Evolutionary conservation across 2,888 invertebrate species (phyloP), one percentile per base, ranked within the genome.

Genomic region (Allolobophora icterica): DNA sequence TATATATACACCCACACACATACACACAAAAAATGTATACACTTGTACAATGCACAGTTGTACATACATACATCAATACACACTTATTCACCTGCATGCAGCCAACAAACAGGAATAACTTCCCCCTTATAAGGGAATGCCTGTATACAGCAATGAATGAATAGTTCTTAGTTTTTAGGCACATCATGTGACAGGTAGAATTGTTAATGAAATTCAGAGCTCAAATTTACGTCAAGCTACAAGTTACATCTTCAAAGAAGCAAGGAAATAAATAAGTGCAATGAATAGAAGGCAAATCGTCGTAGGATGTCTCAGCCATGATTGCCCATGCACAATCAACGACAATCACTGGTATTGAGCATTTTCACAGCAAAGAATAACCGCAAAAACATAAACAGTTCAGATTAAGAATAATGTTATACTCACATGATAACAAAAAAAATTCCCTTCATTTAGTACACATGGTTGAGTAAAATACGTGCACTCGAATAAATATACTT

Each of bases 381-480:
- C n/a, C 30, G 71, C n/a, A 71, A 71, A 71, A 71, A 71, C 71
- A 11, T 71, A 71, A 71, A 8, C 11, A 71, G 30, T n/a, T 71
- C 71, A 71, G 71, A 71, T 71, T 71, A 71, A 8, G n/a, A n/a
- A 71, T 30, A 30, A 71, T 8, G 8, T 71, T n/a, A 71, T n/a
- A 71, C 71, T 71, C 71, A 8, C 71, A n/a, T 71, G 71, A 71
- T 30, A n/a, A 71, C 71, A 71, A n/a, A 42, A 52, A 11, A 71
- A 71, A 71, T 71, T 71, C 71, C 71, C 71, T 71, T n/a, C 30
- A 71, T 30, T n/a, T 71, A 71, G 71, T n/a, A 71, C n/a, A 71
- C 71, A n/a, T 71, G 71, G 71, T 71, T n/a, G 71, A 71, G 71
- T 71, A 71, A 71, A 71, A 71, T n/a, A 71, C 17, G n/a, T 71